phyloP scores from a whole-genome alignment of 2,888 invertebrate genomes.

The Spilosoma lubricipeda region DNA sequence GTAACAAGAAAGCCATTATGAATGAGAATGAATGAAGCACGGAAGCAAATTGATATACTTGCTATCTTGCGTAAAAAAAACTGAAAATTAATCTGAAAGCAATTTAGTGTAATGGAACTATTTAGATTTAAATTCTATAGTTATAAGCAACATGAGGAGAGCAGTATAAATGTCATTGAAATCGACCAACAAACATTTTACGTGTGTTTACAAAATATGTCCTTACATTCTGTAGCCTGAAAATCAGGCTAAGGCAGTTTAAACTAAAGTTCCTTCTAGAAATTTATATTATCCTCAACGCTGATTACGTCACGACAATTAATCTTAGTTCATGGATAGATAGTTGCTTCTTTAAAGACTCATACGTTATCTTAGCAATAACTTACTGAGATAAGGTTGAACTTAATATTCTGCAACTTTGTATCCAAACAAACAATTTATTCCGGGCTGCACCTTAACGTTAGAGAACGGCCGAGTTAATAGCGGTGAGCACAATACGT shows the following conservation, averaged over 20 bases:
- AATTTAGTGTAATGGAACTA: not conserved
- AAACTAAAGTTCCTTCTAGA: not conserved
- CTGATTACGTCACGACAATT: not conserved
- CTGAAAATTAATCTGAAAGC: not conserved
- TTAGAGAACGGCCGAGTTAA: constrained; percentile 67
- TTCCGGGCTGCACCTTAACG: constrained; percentile 38
- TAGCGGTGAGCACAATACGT: constrained; percentile 79
- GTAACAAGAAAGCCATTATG: no score
- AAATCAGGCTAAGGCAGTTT: not conserved
- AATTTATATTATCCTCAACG: not conserved
- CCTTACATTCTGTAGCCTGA: not conserved
- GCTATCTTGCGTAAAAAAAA: not conserved
- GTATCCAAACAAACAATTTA: not conserved
- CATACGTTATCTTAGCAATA: not conserved
- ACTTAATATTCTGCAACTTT: not conserved
- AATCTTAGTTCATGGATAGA: not conserved
- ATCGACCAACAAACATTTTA: not conserved
- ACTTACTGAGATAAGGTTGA: not conserved
- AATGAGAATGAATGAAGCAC: no score
- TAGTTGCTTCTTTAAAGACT: not conserved
- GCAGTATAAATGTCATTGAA: not conserved
- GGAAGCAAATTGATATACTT: not conserved
- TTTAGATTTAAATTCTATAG: not conserved
- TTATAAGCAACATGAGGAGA: no score
- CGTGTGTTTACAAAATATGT: not conserved